Evolutionary conservation across 2,113 vertebrate species (phyloP), one percentile per base, ranked within the genome.

Genomic region (Catagonus wagneri): DNA sequence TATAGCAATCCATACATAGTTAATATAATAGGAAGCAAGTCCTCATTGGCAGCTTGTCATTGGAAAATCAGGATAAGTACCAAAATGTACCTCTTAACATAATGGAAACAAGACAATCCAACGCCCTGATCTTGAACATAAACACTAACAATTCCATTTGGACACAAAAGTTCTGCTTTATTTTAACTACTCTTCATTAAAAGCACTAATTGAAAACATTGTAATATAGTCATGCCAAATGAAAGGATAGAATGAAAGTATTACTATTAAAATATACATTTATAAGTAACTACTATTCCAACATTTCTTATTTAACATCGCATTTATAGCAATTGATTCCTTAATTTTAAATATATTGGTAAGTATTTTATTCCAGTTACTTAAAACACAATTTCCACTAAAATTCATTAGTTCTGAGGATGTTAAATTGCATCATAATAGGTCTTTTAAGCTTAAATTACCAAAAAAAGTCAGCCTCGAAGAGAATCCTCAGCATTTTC

Each of bases 401-500:
- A 83, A 83, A 90, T 52, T 66, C 15, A 50, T 93, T 87, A 92
- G 20, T 83, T 92, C 54, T 66, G 19, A 66, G 22, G 9, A 58
- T 81, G 44, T 39, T 80, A 71, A 95, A 86, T 88, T 84, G 11
- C 16, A 65, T 32, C 19, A 2, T n/a, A 87, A 83, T 79, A 54
- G 23, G 9, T 1, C 13, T 78, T 76, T 89, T n/a, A 95, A 96
- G 39, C 15, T 87, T 68, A 79, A 89, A 69, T 83, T 63, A 34
- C n/a, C 17, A 84, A 84, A 76, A 79, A 60, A 17, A 3, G 1
- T 32, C 4, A 74, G 16, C 69, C 88, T 39, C 86, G 4, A 93
- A 81, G 58, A 84, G 8, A 85, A 89, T 50, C 95, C 60, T 61
- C 36, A 83, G 14, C n/a, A 61, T 93, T 13, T 66, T 79, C 95